Percentiles rank a stretch among this genome's conserved stretches.
Evolutionary conservation across 1,140 invertebrate genomes (phyloP).

Genomic region (Orchesella cincta): DNA sequence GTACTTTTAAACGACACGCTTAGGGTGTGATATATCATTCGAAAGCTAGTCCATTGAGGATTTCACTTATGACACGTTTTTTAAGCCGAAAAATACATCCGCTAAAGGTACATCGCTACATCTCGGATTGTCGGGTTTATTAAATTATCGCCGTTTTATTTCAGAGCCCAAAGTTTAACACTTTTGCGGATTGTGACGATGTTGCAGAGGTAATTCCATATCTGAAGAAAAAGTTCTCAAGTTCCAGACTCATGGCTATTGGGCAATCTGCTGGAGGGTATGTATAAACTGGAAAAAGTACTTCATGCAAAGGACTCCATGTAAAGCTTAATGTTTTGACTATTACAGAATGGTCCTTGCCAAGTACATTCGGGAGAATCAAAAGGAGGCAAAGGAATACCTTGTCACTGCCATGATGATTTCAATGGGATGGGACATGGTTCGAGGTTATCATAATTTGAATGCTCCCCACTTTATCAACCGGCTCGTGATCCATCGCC

Average conservation of each 20-base stretch:
- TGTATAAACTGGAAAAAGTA: background rate
- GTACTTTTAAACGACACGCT: too few relatives aligned
- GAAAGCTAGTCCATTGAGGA: too few relatives aligned
- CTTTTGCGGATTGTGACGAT: slow-evolving; percentile 11
- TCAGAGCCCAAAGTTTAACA: slow-evolving; percentile 19
- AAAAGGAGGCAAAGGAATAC: slow-evolving; percentile 3
- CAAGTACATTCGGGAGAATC: slow-evolving; percentile 13
- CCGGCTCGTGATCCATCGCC: slow-evolving; percentile 7
- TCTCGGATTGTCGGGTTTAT: too few relatives aligned
- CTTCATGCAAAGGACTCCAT: background rate
- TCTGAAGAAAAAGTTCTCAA: slow-evolving; percentile 4
- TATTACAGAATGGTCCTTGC: slow-evolving; percentile 15
- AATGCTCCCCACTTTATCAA: slow-evolving; percentile 11
- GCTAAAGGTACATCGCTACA: too few relatives aligned
- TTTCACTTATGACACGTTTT: too few relatives aligned
- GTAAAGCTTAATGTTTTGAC: background rate
- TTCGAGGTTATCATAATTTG: background rate
- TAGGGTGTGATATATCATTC: too few relatives aligned
- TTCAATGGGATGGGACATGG: slow-evolving; percentile 23
- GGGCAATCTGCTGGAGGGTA: slow-evolving; percentile 18
- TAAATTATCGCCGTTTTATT: too few relatives aligned
- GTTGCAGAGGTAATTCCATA: slow-evolving; percentile 6
- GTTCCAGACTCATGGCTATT: slow-evolving; percentile 2
- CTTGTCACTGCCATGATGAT: slow-evolving; percentile 10
- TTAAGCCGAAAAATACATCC: too few relatives aligned